Evolutionary conservation across 2,888 invertebrate species (phyloP), one percentile per base, ranked within the genome.

Genomic region (Nezara viridula): DNA sequence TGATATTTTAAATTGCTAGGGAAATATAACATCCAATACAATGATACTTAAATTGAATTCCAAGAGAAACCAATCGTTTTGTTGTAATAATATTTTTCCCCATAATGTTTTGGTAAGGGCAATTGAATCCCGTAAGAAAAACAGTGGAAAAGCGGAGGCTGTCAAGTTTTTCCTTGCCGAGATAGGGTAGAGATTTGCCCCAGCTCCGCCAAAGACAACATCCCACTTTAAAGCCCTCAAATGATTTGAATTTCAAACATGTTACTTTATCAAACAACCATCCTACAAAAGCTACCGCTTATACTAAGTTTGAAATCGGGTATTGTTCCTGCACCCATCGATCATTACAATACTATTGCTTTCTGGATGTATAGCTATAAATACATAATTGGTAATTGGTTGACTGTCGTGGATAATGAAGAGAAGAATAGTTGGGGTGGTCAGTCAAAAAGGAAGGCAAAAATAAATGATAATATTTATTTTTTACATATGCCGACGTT

Each of bases 241-340:
- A 44, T 81, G n/a, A 81, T 81, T 81, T 81, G 81, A 81, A 81
- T 81, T 81, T 47, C 44, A 81, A 81, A 40, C 81, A 81, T 81
- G 81, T 81, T 81, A 47, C 81, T 81, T 81, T 37, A 81, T 47
- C 81, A 81, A 81, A 81, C 81, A 81, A n/a, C n/a, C 16, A 24
- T 81, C 44, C 81, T n/a, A 44, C 24, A 10, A 44, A 77, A 77
- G 40, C 40, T 7, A 3, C 44, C 81, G 44, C 44, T 81, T 81
- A 81, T 81, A 81, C 81, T n/a, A 47, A 40, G 44, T 47, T 73
- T 19, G 32, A 37, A 73, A 73, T 73, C 21, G 66, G 21, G 32
- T 73, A 21, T 73, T 37, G 66, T 73, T 1, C 21, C 32, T 60
- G 14, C 14, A 60, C 16, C 2, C 66, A 37, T 37, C 2, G 19